Conservation (phyloP, 1,140 invertebrate species). For the Leucophenga varia region DNA sequence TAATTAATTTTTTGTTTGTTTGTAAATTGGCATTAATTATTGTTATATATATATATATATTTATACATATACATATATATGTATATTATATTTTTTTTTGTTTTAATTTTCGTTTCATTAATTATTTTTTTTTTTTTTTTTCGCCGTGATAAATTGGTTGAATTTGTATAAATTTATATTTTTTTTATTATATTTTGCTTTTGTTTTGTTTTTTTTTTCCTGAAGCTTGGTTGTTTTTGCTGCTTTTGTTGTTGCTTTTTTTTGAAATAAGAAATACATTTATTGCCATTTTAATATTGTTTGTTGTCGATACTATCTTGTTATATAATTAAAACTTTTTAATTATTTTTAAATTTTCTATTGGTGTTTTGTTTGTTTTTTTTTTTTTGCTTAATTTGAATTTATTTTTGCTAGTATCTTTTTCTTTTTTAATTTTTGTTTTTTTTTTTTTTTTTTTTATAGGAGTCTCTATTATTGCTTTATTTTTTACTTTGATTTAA, state of each 20-base stretch:
- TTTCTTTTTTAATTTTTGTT: not conserved
- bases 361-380: slow-evolving; percentile 6
- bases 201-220: slow-evolving; percentile 5
- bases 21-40: too few relatives aligned
- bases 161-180: not conserved
- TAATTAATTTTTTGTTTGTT: slow-evolving; percentile 8
- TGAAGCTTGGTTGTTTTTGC: not conserved
- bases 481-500: not conserved
- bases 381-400: not conserved
- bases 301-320: too few relatives aligned
- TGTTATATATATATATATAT: slow-evolving; percentile 3
- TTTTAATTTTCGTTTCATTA: slow-evolving; percentile 5
- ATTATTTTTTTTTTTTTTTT: slow-evolving; percentile 1
- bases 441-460: slow-evolving; percentile 4
- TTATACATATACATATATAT: not conserved
- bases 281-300: too few relatives aligned
- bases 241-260: not conserved
- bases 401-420: not conserved
- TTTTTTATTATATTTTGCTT: slow-evolving; percentile 1
- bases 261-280: too few relatives aligned
- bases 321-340: not conserved
- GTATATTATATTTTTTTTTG: not conserved
- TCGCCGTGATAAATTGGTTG: slow-evolving; percentile 1
- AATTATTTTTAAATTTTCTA: not conserved
- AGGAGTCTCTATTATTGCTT: not conserved